Base-by-base conservation (phyloP, 2,888 invertebrate species). In the Lordiphosa andalusiaca region DNA sequence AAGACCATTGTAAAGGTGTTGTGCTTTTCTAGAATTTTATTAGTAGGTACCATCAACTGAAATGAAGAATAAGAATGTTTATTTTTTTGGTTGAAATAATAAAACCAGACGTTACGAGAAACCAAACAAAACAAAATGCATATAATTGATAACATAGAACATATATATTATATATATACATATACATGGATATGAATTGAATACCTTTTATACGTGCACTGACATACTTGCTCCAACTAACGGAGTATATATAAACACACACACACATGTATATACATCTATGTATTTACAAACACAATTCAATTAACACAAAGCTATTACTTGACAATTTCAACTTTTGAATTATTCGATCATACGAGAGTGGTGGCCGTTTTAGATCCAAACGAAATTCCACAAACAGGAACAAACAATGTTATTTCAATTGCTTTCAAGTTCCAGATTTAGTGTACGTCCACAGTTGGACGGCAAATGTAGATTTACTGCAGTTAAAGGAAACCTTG, bases 1-100 rank as follows among this genome's bases (percentile, higher is more conserved):
- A 88, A 86, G 81, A 86, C 88, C 88, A 86, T 87, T 86, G 86
- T 84, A 87, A 88, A 87, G 86, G 88, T 87, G 88, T 87, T 87
- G 87, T 87, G 87, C 87, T 88, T 87, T 87, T 88, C 73, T 86
- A 86, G 87, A 81, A 81, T 86, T 87, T 87, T 81, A 81, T 84
- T 87, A 86, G 71, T 83, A 77, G 84, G 68, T 51, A 69, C 66
- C 68, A 68, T 68, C 57, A 76, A 74, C 65, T 67, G 51, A 67
- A 60, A 37, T 40, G 68, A 55, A 66, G 55, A 19, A 69, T 12
- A 40, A 33, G 57, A 73, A 69, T 67, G 61, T 69, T 84, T 85
- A 87, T 74, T 76, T 73, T 80, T 77, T 72, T 30, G 30, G 80
- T 80, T 73, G 72, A 80, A 85, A 85, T 60, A 73, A 75, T 57